These are phyloP conservation scores for Dryocosmus kuriphilus DNA, from an alignment of 2,888 invertebrate genomes.

Conservation along the genomic window DNA sequence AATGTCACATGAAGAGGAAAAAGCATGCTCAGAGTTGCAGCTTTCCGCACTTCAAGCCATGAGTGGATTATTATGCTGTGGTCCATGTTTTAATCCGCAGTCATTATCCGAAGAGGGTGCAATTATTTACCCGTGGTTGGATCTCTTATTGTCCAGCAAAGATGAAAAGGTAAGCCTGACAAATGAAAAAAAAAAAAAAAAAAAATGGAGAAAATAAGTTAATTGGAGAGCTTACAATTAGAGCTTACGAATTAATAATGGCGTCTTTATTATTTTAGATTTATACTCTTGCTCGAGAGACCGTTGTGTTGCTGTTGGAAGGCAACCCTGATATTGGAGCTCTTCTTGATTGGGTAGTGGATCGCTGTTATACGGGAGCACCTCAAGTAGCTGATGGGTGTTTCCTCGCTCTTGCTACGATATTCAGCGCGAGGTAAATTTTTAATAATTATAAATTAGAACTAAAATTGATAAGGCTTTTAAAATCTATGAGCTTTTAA, in stretches of 20 bases:
- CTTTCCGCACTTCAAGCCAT: constrained; percentile 87
- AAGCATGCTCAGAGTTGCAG: constrained; percentile 77
- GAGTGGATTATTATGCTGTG: constrained; percentile 97
- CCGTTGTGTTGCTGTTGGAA: constrained; percentile 94
- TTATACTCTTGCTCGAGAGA: constrained; percentile 94
- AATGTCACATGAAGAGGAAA: constrained; percentile 67
- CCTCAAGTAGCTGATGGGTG: constrained; percentile 96
- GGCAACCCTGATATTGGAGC: constrained; percentile 96
- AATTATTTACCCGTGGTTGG: constrained; percentile 95
- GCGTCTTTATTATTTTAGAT: constrained; percentile 81
- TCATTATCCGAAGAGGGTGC: constrained; percentile 94
- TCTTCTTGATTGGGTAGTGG: constrained; percentile 97
- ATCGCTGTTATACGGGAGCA: constrained; percentile 96
- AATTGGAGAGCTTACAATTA: background rate
- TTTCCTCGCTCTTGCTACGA: constrained; percentile 95
- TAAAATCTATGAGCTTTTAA: background rate
- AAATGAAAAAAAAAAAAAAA: background rate
- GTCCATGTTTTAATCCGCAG: constrained; percentile 93
- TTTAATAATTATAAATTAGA: constrained; percentile 8
- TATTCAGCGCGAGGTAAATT: constrained; percentile 94
- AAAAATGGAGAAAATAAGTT: background rate
- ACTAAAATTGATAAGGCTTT: background rate
- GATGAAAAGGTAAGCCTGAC: constrained; percentile 86
- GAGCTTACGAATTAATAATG: constrained; percentile 7
- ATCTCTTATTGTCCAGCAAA: constrained; percentile 91